A percentile compares a stretch with the other conserved stretches of the same genome.
These are phyloP conservation scores for Argyrosomus japonicus DNA, from an alignment of 2,113 vertebrate species.

Conservation along the genomic window DNA sequence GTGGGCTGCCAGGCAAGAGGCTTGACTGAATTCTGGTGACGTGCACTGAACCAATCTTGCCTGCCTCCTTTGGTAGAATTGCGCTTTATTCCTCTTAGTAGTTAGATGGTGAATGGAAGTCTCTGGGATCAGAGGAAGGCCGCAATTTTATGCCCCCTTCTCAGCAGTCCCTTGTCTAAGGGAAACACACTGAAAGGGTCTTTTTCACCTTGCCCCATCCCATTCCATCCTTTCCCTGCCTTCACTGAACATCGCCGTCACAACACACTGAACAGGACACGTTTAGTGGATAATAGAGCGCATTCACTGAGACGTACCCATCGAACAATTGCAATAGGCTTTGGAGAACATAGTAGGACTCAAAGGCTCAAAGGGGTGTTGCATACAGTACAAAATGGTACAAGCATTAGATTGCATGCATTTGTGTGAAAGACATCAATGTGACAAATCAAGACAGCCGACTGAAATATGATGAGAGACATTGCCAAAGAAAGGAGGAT, in stretches of 20 bases:
- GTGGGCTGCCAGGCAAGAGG: constrained; percentile 76
- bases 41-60: constrained; percentile 72
- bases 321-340: constrained; percentile 39
- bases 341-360: constrained; percentile 44
- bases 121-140: constrained; percentile 51
- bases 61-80: constrained; percentile 61
- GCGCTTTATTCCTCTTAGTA: constrained; percentile 53
- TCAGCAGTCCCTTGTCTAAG: constrained; percentile 40
- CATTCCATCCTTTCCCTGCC: constrained; percentile 21
- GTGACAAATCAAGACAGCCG: constrained; percentile 66
- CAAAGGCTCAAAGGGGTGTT: constrained; percentile 22
- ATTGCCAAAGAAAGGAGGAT: constrained; percentile 54
- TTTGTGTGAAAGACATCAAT: constrained; percentile 55
- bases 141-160: constrained; percentile 41
- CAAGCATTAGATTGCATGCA: constrained; percentile 35
- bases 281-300: constrained; percentile 35
- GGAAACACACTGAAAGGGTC: constrained; percentile 41
- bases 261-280: constrained; percentile 46
- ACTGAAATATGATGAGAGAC: constrained; percentile 59
- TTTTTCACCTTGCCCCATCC: constrained; percentile 55
- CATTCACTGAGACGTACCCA: constrained; percentile 52
- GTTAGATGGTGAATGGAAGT: constrained; percentile 41
- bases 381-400: constrained; percentile 25
- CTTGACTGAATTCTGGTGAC: constrained; percentile 74
- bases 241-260: constrained; percentile 35